phyloP scores from a whole-genome alignment of 2,113 vertebrate genomes.

The Anthoscopus minutus region DNA sequence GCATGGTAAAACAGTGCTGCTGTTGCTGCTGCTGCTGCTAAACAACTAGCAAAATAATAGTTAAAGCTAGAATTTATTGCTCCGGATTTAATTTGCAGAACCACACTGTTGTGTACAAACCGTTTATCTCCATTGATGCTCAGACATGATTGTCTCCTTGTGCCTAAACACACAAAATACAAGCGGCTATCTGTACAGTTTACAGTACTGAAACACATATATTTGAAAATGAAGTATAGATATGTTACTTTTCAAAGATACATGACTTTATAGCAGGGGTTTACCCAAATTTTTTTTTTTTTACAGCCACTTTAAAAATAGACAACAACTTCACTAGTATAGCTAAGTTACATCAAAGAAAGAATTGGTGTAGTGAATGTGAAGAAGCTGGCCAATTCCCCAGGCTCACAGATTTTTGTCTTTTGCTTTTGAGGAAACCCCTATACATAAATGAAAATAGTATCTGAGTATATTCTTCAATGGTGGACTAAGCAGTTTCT shows the following conservation, averaged over 20 bases:
- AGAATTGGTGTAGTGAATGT: slow-evolving; percentile 68
- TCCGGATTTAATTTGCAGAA: slow-evolving; percentile 82
- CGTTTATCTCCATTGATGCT: slow-evolving; percentile 78
- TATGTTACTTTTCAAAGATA: slow-evolving; percentile 98
- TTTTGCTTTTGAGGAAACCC: slow-evolving; percentile 78
- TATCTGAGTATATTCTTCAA: slow-evolving; percentile 82
- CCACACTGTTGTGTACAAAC: slow-evolving; percentile 74
- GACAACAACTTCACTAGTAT: slow-evolving; percentile 82
- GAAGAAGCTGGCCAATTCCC: slow-evolving; percentile 82
- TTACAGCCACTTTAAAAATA: slow-evolving; percentile 84
- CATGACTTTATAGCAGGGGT: slow-evolving; percentile 95
- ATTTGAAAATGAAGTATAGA: slow-evolving; percentile 96
- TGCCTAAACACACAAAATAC: slow-evolving; percentile 89
- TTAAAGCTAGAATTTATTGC: slow-evolving; percentile 94
- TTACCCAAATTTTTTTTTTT: slow-evolving; percentile 77
- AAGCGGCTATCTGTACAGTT: slow-evolving; percentile 91
- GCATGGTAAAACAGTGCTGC: slow-evolving; percentile 58
- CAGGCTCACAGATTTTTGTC: slow-evolving; percentile 76
- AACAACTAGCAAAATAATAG: slow-evolving; percentile 75
- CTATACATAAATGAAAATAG: slow-evolving; percentile 82
- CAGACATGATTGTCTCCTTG: slow-evolving; percentile 97
- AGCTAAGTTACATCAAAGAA: slow-evolving; percentile 81
- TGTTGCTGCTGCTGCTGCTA: slow-evolving; percentile 64
- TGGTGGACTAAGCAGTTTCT: slow-evolving; percentile 82
- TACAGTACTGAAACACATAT: slow-evolving; percentile 95